phyloP scores from a whole-genome alignment of 2,888 invertebrate species.

The Drosophila picticornis region DNA sequence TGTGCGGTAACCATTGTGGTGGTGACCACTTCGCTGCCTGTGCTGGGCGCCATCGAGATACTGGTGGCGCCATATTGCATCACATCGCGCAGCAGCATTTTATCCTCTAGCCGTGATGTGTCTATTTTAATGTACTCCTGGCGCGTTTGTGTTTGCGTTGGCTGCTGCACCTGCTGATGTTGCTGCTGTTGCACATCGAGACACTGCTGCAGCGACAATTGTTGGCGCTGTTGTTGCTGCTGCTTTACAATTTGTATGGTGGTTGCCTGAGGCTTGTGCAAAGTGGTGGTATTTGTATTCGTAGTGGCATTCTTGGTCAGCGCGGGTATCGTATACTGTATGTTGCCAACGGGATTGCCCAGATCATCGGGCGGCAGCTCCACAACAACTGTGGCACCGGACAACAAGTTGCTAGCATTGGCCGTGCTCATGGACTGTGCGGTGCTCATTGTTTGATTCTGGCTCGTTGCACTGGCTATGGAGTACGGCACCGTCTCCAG shows the following conservation, averaged over 20 bases:
- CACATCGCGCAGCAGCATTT: slow-evolving; percentile 80
- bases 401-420: slow-evolving; percentile 63
- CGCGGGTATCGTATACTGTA: slow-evolving; percentile 83
- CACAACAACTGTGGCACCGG: slow-evolving; percentile 83
- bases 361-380: slow-evolving; percentile 83
- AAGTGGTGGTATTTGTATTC: slow-evolving; percentile 55
- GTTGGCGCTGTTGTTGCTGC: slow-evolving; percentile 55
- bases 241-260: slow-evolving; percentile 84
- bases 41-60: slow-evolving; percentile 56
- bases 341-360: slow-evolving; percentile 82
- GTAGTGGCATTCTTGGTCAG: slow-evolving; percentile 67
- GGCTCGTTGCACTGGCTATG: slow-evolving; percentile 63
- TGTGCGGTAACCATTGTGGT: slow-evolving; percentile 55
- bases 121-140: slow-evolving; percentile 81
- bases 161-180: slow-evolving; percentile 46
- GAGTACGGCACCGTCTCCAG: slow-evolving; percentile 84
- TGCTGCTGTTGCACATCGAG: slow-evolving; percentile 48
- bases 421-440: slow-evolving; percentile 48
- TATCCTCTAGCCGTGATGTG: slow-evolving; percentile 79
- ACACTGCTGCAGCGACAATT: slow-evolving; percentile 49
- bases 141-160: slow-evolving; percentile 35
- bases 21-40: slow-evolving; percentile 41
- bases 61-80: slow-evolving; percentile 79
- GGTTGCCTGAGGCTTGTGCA: slow-evolving; percentile 73
- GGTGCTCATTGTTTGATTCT: slow-evolving; percentile 49